Evolutionary conservation across 2,113 vertebrate genomes (phyloP).

Genomic region (Cavia porcellus): DNA sequence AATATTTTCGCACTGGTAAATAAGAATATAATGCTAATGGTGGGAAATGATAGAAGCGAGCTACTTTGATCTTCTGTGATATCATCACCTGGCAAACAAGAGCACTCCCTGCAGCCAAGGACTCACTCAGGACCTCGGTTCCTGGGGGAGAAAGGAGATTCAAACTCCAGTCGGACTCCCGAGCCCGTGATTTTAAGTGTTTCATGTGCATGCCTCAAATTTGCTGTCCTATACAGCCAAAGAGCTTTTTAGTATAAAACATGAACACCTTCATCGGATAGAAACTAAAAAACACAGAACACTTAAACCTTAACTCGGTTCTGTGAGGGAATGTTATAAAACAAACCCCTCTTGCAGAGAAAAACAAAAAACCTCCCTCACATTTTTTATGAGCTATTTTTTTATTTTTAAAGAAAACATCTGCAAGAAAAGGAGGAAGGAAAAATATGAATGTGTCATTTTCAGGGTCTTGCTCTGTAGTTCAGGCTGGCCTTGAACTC

Average conservation of each 20-base stretch:
- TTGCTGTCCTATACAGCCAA: neutral
- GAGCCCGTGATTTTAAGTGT: neutral
- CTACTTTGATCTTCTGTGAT: neutral
- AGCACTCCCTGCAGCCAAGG: neutral
- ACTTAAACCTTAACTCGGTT: neutral
- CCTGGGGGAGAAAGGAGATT: neutral
- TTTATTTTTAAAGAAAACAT: slow-evolving; percentile 27
- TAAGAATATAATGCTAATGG: neutral
- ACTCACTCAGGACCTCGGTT: neutral
- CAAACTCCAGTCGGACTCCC: neutral
- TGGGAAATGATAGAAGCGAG: neutral
- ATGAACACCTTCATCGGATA: neutral
- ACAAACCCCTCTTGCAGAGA: neutral
- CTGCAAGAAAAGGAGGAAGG: neutral
- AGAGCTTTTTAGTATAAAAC: neutral
- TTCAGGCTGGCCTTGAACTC: neutral
- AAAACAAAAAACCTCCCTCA: neutral
- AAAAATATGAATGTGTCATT: neutral
- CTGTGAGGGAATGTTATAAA: neutral
- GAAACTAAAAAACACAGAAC: neutral
- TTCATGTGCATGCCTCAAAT: neutral
- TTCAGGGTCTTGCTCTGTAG: neutral
- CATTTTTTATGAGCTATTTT: neutral
- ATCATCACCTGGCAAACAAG: neutral
- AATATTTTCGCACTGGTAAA: neutral